Evolutionary conservation across 2,113 vertebrate genomes (phyloP), one percentile per base, ranked within the genome.

Genomic region (Tragelaphus scriptus): DNA sequence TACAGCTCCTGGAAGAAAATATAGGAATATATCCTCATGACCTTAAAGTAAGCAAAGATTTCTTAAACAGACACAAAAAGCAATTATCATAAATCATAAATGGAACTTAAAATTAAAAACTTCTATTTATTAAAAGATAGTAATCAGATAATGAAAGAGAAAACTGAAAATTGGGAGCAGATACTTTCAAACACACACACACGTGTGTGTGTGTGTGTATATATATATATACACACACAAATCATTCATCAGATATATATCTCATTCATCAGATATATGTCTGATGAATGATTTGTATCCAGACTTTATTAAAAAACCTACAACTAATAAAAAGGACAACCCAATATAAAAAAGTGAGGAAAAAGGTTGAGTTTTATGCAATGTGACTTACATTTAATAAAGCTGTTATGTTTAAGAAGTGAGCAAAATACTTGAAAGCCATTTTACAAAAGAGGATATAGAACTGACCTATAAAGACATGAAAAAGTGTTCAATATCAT

Each of bases 191-290:
- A 71, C 5, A 71, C 65, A 71, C 65, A 5, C 32, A 71, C 2
- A 0, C 0, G 2, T 6, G n/a, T 71, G 8, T 36, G 30, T 65
- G 0, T 65, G 0, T 32, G 3, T 65, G 0, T n/a, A 0, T 8
- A 75, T 23, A 85, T 2, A 40, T 59, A 1, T 0, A 61, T 2
- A 61, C 26, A 1, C 0, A 61, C 2, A 61, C 59, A 61, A 28
- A 61, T 61, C 59, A 61, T 61, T 28, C 26, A 12, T 59, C 58
- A 61, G 26, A 61, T 61, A 61, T 14, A 51, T 51, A 51, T 51
- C 49, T 47, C 47, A 47, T 47, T 47, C 7, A 51, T 53, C 14
- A 53, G 14, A 25, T 58, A 40, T 12, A 53, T 44, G 58, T 44
- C 11, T 55, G 4, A 91, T 23, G 15, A 96, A 95, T 21, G 26